Percentiles rank a stretch among this genome's conserved stretches.
phyloP scores from a whole-genome alignment of 1,140 invertebrate species.

The Onthophagus taurus region DNA sequence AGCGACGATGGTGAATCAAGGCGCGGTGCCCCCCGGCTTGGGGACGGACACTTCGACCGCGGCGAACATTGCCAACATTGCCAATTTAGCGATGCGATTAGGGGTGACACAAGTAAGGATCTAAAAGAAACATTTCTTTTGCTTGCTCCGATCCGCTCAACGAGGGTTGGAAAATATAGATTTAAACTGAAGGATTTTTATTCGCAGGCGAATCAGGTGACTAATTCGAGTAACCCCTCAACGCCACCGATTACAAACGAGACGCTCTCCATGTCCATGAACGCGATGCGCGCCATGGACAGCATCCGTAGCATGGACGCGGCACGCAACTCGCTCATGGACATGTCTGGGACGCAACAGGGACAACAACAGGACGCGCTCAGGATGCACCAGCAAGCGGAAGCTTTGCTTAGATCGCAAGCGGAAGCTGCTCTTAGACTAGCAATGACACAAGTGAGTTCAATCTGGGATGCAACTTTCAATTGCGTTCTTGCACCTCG shows the following conservation, averaged over 20 bases:
- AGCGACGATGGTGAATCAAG: constrained; percentile 55
- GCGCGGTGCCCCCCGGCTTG: constrained; percentile 38
- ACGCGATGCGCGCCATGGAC: constrained; percentile 40
- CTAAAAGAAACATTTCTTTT: no score
- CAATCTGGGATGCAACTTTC: no score
- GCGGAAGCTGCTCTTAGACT: constrained; percentile 62
- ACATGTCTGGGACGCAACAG: constrained; percentile 27
- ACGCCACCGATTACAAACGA: constrained; percentile 37
- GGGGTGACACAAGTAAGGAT: constrained; percentile 37
- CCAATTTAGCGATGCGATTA: constrained; percentile 72
- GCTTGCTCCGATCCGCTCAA: no score
- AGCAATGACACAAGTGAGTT: constrained; percentile 50
- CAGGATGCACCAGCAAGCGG: constrained; percentile 42
- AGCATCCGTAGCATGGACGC: constrained; percentile 35
- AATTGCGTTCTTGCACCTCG: no score
- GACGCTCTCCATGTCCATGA: constrained; percentile 33
- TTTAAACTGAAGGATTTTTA: background rate
- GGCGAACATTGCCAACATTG: constrained; percentile 59
- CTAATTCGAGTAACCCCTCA: constrained; percentile 34
- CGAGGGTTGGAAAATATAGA: background rate
- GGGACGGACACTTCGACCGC: constrained; percentile 36
- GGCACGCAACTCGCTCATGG: constrained; percentile 35
- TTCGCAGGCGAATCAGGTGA: constrained; percentile 34
- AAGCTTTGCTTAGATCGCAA: constrained; percentile 61
- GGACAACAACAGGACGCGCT: constrained; percentile 40